Evolutionary conservation across 2,113 vertebrate species (phyloP).

Genomic region (Puffinus mauretanicus): DNA sequence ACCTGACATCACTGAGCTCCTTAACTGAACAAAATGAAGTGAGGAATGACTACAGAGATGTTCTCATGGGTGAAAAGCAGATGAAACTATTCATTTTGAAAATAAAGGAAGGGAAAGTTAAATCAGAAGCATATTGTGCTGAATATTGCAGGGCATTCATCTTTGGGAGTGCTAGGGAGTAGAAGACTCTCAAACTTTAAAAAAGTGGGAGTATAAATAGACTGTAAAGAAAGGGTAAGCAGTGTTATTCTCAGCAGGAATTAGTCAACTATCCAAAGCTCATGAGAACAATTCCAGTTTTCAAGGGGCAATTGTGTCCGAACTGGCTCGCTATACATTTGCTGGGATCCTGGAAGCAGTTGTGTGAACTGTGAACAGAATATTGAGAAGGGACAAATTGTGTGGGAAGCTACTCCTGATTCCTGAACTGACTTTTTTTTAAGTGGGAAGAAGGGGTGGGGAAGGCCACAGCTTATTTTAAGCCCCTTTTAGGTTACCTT

Average conservation of each 20-base stretch:
- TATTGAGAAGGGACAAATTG: constrained; percentile 16
- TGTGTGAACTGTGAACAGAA: constrained; percentile 40
- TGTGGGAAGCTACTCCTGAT: not conserved
- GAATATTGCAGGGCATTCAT: not conserved
- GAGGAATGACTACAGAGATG: not conserved
- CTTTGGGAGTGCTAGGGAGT: not conserved
- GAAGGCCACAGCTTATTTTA: not conserved
- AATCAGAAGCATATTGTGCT: constrained; percentile 11
- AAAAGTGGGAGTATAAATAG: constrained; percentile 9
- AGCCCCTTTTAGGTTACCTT: not conserved
- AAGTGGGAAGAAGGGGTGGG: not conserved
- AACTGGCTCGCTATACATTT: constrained; percentile 59
- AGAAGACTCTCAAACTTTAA: not conserved
- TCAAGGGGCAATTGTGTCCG: constrained; percentile 32
- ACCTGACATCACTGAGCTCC: not conserved
- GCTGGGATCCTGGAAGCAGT: constrained; percentile 33
- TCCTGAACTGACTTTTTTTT: not conserved
- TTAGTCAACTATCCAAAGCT: constrained; percentile 46
- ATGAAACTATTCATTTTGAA: constrained; percentile 17
- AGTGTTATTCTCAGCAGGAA: constrained; percentile 35
- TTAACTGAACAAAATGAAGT: constrained; percentile 9
- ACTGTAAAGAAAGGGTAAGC: constrained; percentile 13
- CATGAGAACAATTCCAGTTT: not conserved
- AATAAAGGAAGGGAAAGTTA: not conserved
- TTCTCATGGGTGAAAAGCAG: constrained; percentile 17